These are phyloP conservation scores for Amphimedon queenslandica DNA, from an alignment of 37 sponge, comb jelly and placozoan genomes.

Conservation along the genomic window DNA sequence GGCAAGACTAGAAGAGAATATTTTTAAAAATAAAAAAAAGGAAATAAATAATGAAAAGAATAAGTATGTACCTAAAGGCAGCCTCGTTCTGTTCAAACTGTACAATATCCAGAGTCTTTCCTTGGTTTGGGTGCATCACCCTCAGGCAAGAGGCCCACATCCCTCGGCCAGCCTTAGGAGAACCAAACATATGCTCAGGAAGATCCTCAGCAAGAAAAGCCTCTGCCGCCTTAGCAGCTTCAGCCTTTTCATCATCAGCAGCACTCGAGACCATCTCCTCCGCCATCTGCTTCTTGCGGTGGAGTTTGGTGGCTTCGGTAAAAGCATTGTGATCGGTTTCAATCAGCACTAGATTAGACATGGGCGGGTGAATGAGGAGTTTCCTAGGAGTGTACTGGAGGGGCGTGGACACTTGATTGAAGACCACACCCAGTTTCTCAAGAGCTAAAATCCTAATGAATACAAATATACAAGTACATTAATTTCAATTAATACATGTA, in stretches of 20 bases:
- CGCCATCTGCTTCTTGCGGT: slow-evolving; percentile 91
- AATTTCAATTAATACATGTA: not conserved
- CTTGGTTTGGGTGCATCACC: slow-evolving; percentile 88
- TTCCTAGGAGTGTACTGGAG: slow-evolving; percentile 93
- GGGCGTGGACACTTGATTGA: slow-evolving; percentile 95
- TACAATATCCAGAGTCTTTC: slow-evolving; percentile 80
- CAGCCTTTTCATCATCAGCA: slow-evolving; percentile 75
- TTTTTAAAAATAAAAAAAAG: not conserved
- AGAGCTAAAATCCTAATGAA: slow-evolving; percentile 84
- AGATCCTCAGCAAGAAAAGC: slow-evolving; percentile 83
- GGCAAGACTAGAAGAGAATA: slow-evolving; percentile 48
- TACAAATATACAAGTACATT: slow-evolving; percentile 13
- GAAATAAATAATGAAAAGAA: slow-evolving; percentile 1
- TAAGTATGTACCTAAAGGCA: slow-evolving; percentile 78
- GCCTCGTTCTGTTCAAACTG: slow-evolving; percentile 95
- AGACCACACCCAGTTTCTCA: slow-evolving; percentile 95
- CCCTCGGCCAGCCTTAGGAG: slow-evolving; percentile 87
- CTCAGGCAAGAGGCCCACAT: slow-evolving; percentile 95
- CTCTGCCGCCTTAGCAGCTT: slow-evolving; percentile 83
- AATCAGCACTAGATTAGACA: slow-evolving; percentile 56
- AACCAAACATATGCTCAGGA: slow-evolving; percentile 84
- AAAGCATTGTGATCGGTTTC: slow-evolving; percentile 97
- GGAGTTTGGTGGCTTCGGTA: slow-evolving; percentile 89
- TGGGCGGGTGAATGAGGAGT: slow-evolving; percentile 79
- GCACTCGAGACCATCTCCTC: slow-evolving; percentile 95